Evolutionary conservation across 2,888 invertebrate species (phyloP), one percentile per base, ranked within the genome.

Genomic region (Margaritifera margaritifera): DNA sequence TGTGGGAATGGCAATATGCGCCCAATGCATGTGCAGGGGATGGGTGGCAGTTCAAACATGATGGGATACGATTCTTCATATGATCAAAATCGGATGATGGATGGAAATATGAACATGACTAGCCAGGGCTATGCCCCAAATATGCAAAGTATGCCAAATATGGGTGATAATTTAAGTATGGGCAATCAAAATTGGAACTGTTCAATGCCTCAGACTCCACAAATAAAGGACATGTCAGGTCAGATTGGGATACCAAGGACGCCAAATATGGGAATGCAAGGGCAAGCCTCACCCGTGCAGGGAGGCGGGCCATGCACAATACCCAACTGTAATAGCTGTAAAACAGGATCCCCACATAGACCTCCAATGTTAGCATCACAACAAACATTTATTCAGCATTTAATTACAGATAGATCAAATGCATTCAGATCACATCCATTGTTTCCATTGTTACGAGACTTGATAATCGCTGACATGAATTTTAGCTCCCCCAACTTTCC

Each of bases 401-500:
- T 89, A 24, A 86, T 89, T 60, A 83, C 81, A 24, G 89, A 88
- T 69, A 82, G 84, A 57, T 87, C 87, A 54, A 85, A 82, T 64
- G 89, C 88, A 50, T 89, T 88, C 78, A 79, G 88, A 58, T 88
- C 88, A 22, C 89, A 89, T 77, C 88, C 89, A 4, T 78, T 89
- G 68, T 89, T 87, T 74, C 87, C 87, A 2, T 80, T 89, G 57
- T 80, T 89, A 55, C 83, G 89, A 62, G 89, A 89, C 71, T 79
- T 89, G 72, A 87, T 89, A 70, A 88, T 89, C 63, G 89, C 89
- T 20, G 89, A 89, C 75, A 88, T 88, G 87, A 89, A 89, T 79
- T 89, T 89, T 71, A 82, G 84, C 67, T 82, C 84, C 6, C 88
- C 89, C 11, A 80, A 83, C 64, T 89, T 89, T 72, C 89, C 88